Evolutionary conservation across 2,113 vertebrate genomes (phyloP).

Genomic region (Parotia lawesii): DNA sequence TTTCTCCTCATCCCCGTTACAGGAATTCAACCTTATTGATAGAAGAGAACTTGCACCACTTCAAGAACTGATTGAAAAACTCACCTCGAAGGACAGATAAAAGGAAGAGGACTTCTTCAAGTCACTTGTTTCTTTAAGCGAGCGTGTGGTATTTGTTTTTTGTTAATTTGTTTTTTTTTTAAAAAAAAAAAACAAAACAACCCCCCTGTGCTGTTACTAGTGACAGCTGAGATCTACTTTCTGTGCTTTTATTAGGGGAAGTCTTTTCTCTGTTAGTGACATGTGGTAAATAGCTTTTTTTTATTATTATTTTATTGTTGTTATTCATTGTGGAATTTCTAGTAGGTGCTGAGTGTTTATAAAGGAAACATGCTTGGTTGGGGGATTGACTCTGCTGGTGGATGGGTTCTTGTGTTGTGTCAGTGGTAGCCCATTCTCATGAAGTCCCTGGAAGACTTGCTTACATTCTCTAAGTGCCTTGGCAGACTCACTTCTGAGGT

Average conservation of each 20-base stretch:
- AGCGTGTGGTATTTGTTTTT: slow-evolving; percentile 54
- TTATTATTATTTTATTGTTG: background rate
- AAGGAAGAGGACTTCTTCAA: slow-evolving; percentile 37
- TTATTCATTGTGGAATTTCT: slow-evolving; percentile 56
- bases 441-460: slow-evolving; percentile 68
- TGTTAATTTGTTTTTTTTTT: background rate
- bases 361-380: slow-evolving; percentile 40
- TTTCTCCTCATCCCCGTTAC: background rate
- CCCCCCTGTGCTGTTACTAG: slow-evolving; percentile 43
- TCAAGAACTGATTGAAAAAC: slow-evolving; percentile 88
- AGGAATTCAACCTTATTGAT: slow-evolving; percentile 90
- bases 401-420: slow-evolving; percentile 65
- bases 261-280: slow-evolving; percentile 66
- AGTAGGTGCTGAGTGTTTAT: slow-evolving; percentile 55
- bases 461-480: slow-evolving; percentile 78
- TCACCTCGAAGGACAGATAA: slow-evolving; percentile 90
- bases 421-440: slow-evolving; percentile 63
- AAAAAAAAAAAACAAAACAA: background rate
- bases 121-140: slow-evolving; percentile 60
- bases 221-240: slow-evolving; percentile 69
- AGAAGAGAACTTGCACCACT: slow-evolving; percentile 86
- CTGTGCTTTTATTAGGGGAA: slow-evolving; percentile 64
- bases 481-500: slow-evolving; percentile 75
- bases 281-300: slow-evolving; percentile 26
- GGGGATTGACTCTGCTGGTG: slow-evolving; percentile 58